phyloP scores from a whole-genome alignment of 2,888 invertebrate species.

The Cartodere bifasciata region DNA sequence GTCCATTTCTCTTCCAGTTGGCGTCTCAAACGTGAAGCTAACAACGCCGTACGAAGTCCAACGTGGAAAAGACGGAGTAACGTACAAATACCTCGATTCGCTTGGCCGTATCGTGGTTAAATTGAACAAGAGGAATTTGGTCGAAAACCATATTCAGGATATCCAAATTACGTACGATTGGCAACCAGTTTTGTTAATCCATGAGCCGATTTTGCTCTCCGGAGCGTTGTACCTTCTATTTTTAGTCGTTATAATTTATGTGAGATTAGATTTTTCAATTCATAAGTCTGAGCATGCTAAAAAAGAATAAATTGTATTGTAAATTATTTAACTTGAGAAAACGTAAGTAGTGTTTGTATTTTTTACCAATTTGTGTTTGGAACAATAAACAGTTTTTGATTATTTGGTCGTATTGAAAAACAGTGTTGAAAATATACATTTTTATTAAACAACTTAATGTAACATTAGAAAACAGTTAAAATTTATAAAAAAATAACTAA shows the following conservation, averaged over 20 bases:
- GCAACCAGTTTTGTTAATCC: constrained; percentile 72
- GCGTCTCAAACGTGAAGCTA: constrained; percentile 68
- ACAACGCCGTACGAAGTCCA: constrained; percentile 71
- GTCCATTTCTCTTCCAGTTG: constrained; percentile 89
- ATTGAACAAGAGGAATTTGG: constrained; percentile 71
- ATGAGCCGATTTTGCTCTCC: constrained; percentile 86
- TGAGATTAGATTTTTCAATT: constrained; percentile 92
- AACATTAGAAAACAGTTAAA: too few relatives aligned
- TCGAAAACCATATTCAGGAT: constrained; percentile 93
- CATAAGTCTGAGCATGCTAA: constrained; percentile 39
- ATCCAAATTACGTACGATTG: constrained; percentile 84
- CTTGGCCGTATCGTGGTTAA: constrained; percentile 82
- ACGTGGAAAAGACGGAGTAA: constrained; percentile 59
- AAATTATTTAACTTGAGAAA: background rate
- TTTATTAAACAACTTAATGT: too few relatives aligned
- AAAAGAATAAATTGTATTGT: constrained; percentile 32
- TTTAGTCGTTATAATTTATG: constrained; percentile 82
- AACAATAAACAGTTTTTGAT: too few relatives aligned
- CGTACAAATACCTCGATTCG: constrained; percentile 91
- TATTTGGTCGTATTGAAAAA: too few relatives aligned
- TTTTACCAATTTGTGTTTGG: too few relatives aligned
- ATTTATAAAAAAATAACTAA: too few relatives aligned
- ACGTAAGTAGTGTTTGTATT: too few relatives aligned
- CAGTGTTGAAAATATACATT: too few relatives aligned
- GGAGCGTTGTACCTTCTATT: constrained; percentile 83